Evolutionary conservation across 2,888 invertebrate species (phyloP).

Genomic region (Chloromyia formosa): DNA sequence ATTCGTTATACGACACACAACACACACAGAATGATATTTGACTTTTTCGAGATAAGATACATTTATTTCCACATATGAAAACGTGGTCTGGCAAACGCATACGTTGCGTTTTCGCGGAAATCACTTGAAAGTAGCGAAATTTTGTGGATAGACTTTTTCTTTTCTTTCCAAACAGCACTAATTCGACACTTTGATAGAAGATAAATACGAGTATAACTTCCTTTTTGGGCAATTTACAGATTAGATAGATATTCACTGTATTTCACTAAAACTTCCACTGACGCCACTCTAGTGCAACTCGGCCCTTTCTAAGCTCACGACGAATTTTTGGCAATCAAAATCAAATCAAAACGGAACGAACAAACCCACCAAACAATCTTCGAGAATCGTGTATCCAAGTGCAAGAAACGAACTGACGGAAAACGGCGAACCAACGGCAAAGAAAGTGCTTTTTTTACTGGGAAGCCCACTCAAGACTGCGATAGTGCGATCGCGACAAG

Average conservation of each 20-base stretch:
- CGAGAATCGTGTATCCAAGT: not conserved
- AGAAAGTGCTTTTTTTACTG: slow-evolving; percentile 16
- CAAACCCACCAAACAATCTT: no score
- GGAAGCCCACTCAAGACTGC: slow-evolving; percentile 16
- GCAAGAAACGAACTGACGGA: not conserved
- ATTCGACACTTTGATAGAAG: no score
- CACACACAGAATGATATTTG: slow-evolving; percentile 15
- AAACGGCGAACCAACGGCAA: not conserved
- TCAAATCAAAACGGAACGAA: no score
- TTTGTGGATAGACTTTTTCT: not conserved
- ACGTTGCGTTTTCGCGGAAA: slow-evolving; percentile 18
- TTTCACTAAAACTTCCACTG: not conserved
- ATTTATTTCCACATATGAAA: slow-evolving; percentile 5
- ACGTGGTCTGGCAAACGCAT: slow-evolving; percentile 20
- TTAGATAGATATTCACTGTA: not conserved
- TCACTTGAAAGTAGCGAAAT: not conserved
- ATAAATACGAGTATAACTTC: no score
- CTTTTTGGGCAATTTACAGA: no score
- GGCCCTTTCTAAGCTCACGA: no score
- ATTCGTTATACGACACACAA: slow-evolving; percentile 24
- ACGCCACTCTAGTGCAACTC: no score
- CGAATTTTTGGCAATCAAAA: no score
- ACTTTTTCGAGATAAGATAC: slow-evolving; percentile 25
- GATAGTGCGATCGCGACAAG: slow-evolving; percentile 38
- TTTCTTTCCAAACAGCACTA: no score